Base-by-base conservation (phyloP, 1,140 invertebrate genomes). In the Aphis gossypii region DNA sequence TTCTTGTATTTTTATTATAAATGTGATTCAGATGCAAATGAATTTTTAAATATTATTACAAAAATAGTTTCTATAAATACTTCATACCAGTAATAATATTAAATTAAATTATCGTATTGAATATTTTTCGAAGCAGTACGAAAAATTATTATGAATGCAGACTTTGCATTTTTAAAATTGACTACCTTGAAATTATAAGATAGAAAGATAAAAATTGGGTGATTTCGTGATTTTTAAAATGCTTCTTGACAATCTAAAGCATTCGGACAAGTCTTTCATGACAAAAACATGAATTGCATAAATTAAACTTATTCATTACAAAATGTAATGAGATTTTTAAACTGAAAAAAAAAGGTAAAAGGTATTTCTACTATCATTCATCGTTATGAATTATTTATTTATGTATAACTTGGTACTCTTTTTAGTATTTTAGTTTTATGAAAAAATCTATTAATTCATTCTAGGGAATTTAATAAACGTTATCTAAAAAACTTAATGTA, bases 371-470 rank as follows among this genome's bases (percentile, higher is more conserved):
- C 38, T 84, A 41, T 44, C 38, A 41, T 84, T 83, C 41, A 35
- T 84, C 83, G 83, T 44, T 84, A 84, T 84, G 25, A 44, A 84
- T 84, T 41, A 84, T 84, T 84, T 84, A 84, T 84, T n/a, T n/a
- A 76, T 76, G 60, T 76, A 76, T 6, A 76, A 76, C 4, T n/a
- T 14, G 30, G 30, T 68, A 18, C n/a, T 76, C 60, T 76, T 76
- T n/a, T n/a, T n/a, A 76, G 1, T 76, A 76, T 76, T 76, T n/a
- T 35, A 76, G 14, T n/a, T 76, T 76, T 4, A 6, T 35, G n/a
- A 76, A 76, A 76, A 76, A n/a, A 76, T n/a, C 21, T n/a, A n/a
- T 76, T n/a, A 5, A 76, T 76, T 4, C n/a, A n/a, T 18, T 76
- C 5, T 18, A 76, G 30, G 6, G 14, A 76, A 76, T 76, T n/a